Base-by-base conservation (phyloP, 2,797 vertebrate genomes). In the Sebastolobus alascanus region DNA sequence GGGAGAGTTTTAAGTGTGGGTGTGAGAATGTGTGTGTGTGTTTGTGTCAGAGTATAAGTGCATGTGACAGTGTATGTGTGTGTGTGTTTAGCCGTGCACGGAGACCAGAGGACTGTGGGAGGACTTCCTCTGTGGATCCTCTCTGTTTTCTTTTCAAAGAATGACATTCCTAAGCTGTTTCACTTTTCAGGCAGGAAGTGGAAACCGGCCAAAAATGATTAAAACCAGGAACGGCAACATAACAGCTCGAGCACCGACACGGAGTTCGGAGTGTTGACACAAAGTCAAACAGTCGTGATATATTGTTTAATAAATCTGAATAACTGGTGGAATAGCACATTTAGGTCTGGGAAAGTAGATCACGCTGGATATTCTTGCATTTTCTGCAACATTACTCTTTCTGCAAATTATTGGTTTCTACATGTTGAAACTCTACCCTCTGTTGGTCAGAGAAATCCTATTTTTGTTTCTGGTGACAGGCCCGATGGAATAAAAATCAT, bases 141-240 rank as follows among this genome's bases (percentile, higher is more conserved):
- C 97, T 97, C 97, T 99, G 97, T 98, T 98, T 99, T 98, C 97
- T 98, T 99, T 99, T 96, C 96, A 97, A 95, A 97, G 97, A 97
- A 98, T 99, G 97, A 97, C 98, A 99, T 99, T 99, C 98, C 97
- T 95, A 97, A 97, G 97, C 97, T 97, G 97, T 97, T 98, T 98
- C 97, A 97, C 97, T 98, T 97, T 93, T 98, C 96, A 96, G 96
- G 96, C 97, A 98, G 97, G 98, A 99, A 99, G 96, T 98, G 97
- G 97, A 97, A 92, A 93, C 75, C 91, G 90, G 96, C 97, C 98
- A 98, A 95, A 96, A 97, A 97, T 98, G 97, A 99, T 99, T 97
- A 97, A 97, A 98, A 96, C 97, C 96, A 92, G 92, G 78, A 92
- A 95, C 96, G 94, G 97, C 97, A 97, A 96, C 96, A 96, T 95